phyloP scores from a whole-genome alignment of 2,113 vertebrate genomes.

The Thunnus thynnus region DNA sequence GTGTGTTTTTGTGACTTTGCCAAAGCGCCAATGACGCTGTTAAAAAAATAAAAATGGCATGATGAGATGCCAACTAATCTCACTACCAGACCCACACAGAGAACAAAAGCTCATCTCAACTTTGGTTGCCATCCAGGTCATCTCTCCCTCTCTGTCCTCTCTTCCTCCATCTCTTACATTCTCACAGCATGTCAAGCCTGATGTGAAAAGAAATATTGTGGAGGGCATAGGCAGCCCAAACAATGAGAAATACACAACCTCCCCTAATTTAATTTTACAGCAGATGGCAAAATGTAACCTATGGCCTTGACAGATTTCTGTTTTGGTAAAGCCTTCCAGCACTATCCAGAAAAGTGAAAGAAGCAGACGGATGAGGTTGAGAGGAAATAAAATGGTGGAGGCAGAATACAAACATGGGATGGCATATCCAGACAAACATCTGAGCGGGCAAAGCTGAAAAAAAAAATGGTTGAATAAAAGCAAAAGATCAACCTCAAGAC shows the following conservation, averaged over 20 bases:
- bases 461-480: constrained; percentile 9
- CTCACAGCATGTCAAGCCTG: constrained; percentile 48
- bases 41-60: constrained; percentile 33
- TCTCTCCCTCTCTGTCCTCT: constrained; percentile 38
- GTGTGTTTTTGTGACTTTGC: constrained; percentile 20
- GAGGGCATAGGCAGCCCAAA: constrained; percentile 74
- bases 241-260: constrained; percentile 77
- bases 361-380: constrained; percentile 56
- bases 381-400: constrained; percentile 41
- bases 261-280: constrained; percentile 79
- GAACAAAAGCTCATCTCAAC: constrained; percentile 64
- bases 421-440: constrained; percentile 1
- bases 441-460: constrained; percentile 14
- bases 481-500: not conserved
- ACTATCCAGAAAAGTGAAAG: constrained; percentile 49
- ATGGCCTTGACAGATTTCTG: constrained; percentile 85
- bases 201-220: constrained; percentile 62
- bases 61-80: constrained; percentile 63
- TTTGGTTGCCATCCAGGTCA: constrained; percentile 65
- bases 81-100: constrained; percentile 21
- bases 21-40: constrained; percentile 1
- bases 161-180: constrained; percentile 42
- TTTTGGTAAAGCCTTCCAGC: constrained; percentile 82
- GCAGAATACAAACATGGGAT: constrained; percentile 46
- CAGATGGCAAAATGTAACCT: constrained; percentile 85